Conservation (phyloP, 2,888 invertebrate species). For the Drosophila helvetica region DNA sequence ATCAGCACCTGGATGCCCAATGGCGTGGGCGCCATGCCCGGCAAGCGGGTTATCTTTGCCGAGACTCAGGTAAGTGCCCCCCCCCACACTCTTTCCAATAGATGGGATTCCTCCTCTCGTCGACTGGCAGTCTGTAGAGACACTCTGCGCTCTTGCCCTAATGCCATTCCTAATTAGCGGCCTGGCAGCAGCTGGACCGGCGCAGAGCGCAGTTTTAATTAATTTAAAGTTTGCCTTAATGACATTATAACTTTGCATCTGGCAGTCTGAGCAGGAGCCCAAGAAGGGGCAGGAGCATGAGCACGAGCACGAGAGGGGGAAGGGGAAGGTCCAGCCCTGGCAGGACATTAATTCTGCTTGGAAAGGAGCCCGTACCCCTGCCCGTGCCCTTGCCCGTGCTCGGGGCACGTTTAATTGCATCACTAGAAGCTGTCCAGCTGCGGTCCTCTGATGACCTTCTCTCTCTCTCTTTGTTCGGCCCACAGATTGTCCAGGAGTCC, state of each 20-base stretch:
- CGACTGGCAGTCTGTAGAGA: neutral
- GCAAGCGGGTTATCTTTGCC: conserved; percentile 92
- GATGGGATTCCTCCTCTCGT: neutral
- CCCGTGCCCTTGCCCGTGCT: neutral
- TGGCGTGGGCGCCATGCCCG: conserved; percentile 93
- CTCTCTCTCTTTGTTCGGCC: conserved; percentile 28
- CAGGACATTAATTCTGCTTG: conserved; percentile 52
- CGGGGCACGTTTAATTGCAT: conserved; percentile 70
- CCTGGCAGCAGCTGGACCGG: conserved; percentile 73
- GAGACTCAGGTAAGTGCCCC: conserved; percentile 90
- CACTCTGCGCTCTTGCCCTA: conserved; percentile 19
- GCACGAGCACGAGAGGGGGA: neutral
- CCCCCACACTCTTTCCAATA: conserved; percentile 1
- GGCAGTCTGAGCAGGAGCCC: conserved; percentile 14
- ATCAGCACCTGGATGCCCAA: conserved; percentile 96
- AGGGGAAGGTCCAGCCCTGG: conserved; percentile 25
- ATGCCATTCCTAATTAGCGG: conserved; percentile 74
- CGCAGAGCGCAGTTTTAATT: conserved; percentile 77
- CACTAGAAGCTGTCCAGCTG: conserved; percentile 64
- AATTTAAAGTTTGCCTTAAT: conserved; percentile 82
- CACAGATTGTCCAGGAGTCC: conserved; percentile 97
- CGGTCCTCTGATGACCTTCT: conserved; percentile 37
- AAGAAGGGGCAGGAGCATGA: neutral
- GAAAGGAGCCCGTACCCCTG: neutral
- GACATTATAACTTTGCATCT: conserved; percentile 79